These are phyloP conservation scores for Calliphora vicina DNA, from an alignment of 1,140 invertebrate genomes.

Conservation along the genomic window DNA sequence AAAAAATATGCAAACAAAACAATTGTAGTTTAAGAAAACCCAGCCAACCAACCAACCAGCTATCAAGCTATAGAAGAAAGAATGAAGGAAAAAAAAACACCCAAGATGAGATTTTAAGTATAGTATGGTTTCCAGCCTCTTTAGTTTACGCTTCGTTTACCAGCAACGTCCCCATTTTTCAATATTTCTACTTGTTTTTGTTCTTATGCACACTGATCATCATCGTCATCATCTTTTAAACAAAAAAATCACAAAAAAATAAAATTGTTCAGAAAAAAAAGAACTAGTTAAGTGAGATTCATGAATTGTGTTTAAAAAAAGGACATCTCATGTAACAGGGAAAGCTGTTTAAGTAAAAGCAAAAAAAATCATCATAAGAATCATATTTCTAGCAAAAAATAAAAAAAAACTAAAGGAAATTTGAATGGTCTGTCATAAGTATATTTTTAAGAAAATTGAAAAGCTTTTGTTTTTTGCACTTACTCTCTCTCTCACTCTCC, in stretches of 20 bases:
- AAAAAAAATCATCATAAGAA: not conserved
- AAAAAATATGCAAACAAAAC: constrained; percentile 30
- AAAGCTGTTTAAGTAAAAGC: not conserved
- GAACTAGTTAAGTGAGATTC: not conserved
- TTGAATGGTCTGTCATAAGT: constrained; percentile 34
- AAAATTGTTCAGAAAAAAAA: not conserved
- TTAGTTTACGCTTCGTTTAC: constrained; percentile 18
- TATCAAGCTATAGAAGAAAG: not conserved
- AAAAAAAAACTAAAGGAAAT: constrained; percentile 24
- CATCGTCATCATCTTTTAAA: constrained; percentile 5
- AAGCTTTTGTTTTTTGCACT: constrained; percentile 26
- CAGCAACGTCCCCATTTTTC: constrained; percentile 4
- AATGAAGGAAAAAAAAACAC: constrained; percentile 14
- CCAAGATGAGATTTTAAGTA: not conserved
- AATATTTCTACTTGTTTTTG: not conserved
- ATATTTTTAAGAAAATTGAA: constrained; percentile 23
- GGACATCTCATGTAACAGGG: not conserved
- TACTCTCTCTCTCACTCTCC: not conserved
- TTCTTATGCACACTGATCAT: not conserved
- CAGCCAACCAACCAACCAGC: not conserved
- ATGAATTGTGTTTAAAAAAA: constrained; percentile 17
- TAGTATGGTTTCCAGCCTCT: constrained; percentile 29
- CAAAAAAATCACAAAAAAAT: no score
- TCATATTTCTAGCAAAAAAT: constrained; percentile 17
- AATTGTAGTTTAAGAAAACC: constrained; percentile 25